Evolutionary conservation across 2,888 invertebrate species (phyloP).

Genomic region (Mythimna impura): DNA sequence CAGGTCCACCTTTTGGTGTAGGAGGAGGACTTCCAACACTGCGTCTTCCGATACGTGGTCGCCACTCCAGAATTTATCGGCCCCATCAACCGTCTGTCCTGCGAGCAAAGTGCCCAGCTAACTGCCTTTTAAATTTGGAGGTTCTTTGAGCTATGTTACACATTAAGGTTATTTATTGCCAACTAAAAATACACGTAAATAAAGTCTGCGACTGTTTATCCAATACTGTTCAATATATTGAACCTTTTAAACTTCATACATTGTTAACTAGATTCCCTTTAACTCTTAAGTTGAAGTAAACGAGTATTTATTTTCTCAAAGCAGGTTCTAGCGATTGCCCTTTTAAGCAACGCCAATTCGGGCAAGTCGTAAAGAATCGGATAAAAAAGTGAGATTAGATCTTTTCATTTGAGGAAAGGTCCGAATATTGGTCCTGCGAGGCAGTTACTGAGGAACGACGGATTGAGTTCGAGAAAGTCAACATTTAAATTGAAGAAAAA

Average conservation of each 20-base stretch:
- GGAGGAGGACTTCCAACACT: too few relatives aligned
- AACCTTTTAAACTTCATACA: conserved; percentile 43
- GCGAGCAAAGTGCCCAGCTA: too few relatives aligned
- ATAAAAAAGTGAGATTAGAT: conserved; percentile 82
- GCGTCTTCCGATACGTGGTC: too few relatives aligned
- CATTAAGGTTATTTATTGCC: not conserved
- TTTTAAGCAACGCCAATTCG: conserved; percentile 75
- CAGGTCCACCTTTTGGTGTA: too few relatives aligned
- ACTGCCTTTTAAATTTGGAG: too few relatives aligned
- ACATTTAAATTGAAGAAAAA: conserved; percentile 71
- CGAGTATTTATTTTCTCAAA: conserved; percentile 67
- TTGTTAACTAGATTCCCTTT: conserved; percentile 43
- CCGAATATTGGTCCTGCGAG: conserved; percentile 80
- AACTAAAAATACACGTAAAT: conserved; percentile 11
- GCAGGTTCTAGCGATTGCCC: conserved; percentile 69
- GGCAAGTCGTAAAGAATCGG: conserved; percentile 77
- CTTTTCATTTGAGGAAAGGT: conserved; percentile 83
- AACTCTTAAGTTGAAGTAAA: conserved; percentile 50
- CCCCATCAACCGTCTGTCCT: too few relatives aligned
- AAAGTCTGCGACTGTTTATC: not conserved
- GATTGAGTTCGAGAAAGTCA: conserved; percentile 77
- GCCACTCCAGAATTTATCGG: too few relatives aligned
- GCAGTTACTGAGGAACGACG: conserved; percentile 73
- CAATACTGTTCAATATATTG: conserved; percentile 22
- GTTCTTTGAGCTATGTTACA: not conserved